Percentiles rank a stretch among this genome's conserved stretches.
These are phyloP conservation scores for Aporophyla nigra DNA, from an alignment of 2,888 invertebrate genomes.

Conservation along the genomic window DNA sequence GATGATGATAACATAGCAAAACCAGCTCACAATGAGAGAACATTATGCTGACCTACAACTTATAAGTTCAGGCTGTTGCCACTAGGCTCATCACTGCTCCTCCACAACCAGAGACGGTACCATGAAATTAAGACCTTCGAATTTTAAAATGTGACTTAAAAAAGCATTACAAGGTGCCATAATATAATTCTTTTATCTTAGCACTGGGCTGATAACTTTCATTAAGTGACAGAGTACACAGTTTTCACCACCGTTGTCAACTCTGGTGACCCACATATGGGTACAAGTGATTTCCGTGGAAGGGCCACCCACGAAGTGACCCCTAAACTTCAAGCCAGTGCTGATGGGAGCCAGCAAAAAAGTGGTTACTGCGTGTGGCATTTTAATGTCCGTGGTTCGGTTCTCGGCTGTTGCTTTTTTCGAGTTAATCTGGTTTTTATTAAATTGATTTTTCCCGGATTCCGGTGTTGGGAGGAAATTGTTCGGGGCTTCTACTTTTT, in stretches of 20 bases:
- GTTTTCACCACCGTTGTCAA: conserved; percentile 54
- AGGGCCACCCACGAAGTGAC: conserved; percentile 69
- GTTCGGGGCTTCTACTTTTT: conserved; percentile 42
- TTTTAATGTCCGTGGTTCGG: conserved; percentile 60
- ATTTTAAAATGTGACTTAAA: conserved; percentile 17
- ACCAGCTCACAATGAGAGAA: too few relatives aligned
- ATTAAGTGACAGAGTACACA: conserved; percentile 38
- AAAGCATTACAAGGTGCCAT: conserved; percentile 32
- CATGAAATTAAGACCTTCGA: neutral
- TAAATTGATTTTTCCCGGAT: conserved; percentile 65
- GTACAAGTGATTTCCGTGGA: conserved; percentile 63
- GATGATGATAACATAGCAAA: too few relatives aligned
- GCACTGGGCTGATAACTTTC: conserved; percentile 19
- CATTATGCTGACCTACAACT: too few relatives aligned
- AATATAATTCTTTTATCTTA: conserved; percentile 29
- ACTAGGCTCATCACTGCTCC: too few relatives aligned
- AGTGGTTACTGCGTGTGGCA: conserved; percentile 63
- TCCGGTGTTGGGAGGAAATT: conserved; percentile 44
- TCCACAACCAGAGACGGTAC: neutral
- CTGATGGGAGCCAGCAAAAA: conserved; percentile 62
- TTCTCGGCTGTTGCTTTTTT: conserved; percentile 55
- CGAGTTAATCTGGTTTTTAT: conserved; percentile 66
- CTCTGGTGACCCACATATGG: conserved; percentile 50
- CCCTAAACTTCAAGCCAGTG: conserved; percentile 58
- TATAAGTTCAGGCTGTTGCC: too few relatives aligned